Conservation (phyloP, 2,113 vertebrate genomes). For the Thoracochromis brauschi region DNA sequence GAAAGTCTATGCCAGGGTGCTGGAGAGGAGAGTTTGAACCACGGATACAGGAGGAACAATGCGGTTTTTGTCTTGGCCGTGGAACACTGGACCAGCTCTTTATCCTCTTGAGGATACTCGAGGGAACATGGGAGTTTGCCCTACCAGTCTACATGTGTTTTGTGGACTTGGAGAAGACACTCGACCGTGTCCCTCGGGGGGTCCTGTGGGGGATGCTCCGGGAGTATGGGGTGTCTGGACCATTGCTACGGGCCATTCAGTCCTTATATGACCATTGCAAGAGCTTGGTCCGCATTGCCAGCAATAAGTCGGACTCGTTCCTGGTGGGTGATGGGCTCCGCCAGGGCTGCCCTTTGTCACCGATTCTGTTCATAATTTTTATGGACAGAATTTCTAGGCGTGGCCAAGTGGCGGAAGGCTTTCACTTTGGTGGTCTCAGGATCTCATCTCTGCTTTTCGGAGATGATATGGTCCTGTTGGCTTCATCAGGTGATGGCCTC, state of each 20-base stretch:
- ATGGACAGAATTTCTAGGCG: too few relatives aligned
- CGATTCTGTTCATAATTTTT: too few relatives aligned
- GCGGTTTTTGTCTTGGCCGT: accelerated
- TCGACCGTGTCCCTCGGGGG: accelerated
- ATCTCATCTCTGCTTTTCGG: background rate
- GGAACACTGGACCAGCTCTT: too few relatives aligned
- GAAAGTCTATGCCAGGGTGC: too few relatives aligned
- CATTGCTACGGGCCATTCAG: background rate
- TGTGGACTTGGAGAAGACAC: background rate
- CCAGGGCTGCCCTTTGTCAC: too few relatives aligned
- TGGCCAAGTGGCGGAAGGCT: too few relatives aligned
- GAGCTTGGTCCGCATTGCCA: accelerated
- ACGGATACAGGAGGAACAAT: too few relatives aligned
- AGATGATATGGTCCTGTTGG: background rate
- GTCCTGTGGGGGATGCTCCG: accelerated
- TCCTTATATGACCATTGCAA: too few relatives aligned
- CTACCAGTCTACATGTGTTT: background rate
- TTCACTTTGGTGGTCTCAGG: background rate
- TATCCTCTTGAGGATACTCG: accelerated
- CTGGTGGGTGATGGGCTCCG: too few relatives aligned
- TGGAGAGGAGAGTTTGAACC: too few relatives aligned
- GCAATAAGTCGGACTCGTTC: accelerated
- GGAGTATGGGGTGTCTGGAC: background rate
- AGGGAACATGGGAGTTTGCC: too few relatives aligned
- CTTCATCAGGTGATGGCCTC: background rate